phyloP scores from a whole-genome alignment of 2,113 vertebrate species.

The Halichoeres trimaculatus region DNA sequence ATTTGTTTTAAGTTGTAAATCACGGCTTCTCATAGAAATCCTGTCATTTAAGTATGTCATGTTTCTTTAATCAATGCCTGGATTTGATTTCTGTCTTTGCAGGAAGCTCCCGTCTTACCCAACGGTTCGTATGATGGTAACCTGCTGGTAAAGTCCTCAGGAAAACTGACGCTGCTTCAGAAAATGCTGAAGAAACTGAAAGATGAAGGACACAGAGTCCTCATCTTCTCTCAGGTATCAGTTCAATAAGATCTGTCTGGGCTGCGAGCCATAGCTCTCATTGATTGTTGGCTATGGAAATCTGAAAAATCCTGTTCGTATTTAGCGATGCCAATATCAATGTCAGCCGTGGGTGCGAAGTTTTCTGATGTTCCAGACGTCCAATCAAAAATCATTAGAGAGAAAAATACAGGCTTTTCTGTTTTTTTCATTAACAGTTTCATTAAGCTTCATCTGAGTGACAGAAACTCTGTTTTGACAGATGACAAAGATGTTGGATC shows the following conservation, averaged over 20 bases:
- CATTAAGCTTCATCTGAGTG: neutral
- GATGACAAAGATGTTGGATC: conserved; percentile 99
- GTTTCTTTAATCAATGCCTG: neutral
- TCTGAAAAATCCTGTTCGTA: neutral
- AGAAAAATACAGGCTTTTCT: neutral
- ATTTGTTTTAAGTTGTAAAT: neutral
- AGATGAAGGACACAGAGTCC: conserved; percentile 94
- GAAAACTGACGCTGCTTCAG: conserved; percentile 96
- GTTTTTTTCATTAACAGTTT: neutral
- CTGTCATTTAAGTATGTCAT: neutral
- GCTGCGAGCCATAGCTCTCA: neutral
- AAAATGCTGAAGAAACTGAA: conserved; percentile 97
- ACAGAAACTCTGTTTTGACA: conserved; percentile 40
- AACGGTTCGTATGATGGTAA: conserved; percentile 98
- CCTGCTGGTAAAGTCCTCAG: conserved; percentile 95
- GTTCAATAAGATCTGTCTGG: neutral
- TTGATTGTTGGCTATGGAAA: neutral
- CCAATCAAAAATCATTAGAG: neutral
- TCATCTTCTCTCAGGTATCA: conserved; percentile 97
- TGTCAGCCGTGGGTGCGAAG: neutral
- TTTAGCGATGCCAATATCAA: neutral
- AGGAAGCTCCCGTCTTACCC: conserved; percentile 95
- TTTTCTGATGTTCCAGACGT: neutral
- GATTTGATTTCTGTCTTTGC: conserved; percentile 39
- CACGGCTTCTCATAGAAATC: too few relatives aligned